Evolutionary conservation across 1,140 invertebrate genomes (phyloP).

Genomic region (Hestina assimilis): DNA sequence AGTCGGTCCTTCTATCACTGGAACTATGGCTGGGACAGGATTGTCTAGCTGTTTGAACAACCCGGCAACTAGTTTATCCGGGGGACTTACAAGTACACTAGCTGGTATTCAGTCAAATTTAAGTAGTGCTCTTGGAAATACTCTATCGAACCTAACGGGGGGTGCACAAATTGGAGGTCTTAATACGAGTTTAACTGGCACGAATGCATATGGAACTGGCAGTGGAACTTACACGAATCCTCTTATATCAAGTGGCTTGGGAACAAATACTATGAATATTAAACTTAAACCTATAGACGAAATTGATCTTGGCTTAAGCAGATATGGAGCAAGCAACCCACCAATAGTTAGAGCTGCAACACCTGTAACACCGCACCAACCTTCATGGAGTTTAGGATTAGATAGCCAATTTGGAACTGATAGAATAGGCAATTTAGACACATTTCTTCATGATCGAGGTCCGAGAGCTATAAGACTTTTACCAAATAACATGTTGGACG

Average conservation of each 20-base stretch:
- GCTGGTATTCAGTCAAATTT: conserved; percentile 66
- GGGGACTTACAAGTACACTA: conserved; percentile 62
- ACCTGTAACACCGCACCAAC: conserved; percentile 81
- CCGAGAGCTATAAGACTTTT: conserved; percentile 77
- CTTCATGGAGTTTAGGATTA: conserved; percentile 78
- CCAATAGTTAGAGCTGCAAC: conserved; percentile 80
- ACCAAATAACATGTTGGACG: conserved; percentile 75
- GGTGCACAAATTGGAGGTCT: conserved; percentile 73
- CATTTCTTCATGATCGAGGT: conserved; percentile 79
- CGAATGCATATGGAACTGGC: conserved; percentile 68
- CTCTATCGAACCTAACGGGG: conserved; percentile 66
- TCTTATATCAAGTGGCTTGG: conserved; percentile 73
- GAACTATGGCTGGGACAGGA: conserved; percentile 58
- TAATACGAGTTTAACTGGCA: conserved; percentile 70
- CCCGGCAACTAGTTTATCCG: conserved; percentile 65
- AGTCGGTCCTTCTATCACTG: conserved; percentile 52
- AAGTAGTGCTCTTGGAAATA: conserved; percentile 64
- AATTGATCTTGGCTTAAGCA: conserved; percentile 81
- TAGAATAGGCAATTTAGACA: conserved; percentile 77
- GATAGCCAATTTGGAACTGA: conserved; percentile 82
- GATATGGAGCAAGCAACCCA: conserved; percentile 69
- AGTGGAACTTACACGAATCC: conserved; percentile 82
- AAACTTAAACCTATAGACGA: conserved; percentile 84
- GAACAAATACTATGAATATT: conserved; percentile 79
- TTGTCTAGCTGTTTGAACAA: conserved; percentile 70